Conservation (phyloP, 1,140 invertebrate genomes). For the Diabrotica virgifera region DNA sequence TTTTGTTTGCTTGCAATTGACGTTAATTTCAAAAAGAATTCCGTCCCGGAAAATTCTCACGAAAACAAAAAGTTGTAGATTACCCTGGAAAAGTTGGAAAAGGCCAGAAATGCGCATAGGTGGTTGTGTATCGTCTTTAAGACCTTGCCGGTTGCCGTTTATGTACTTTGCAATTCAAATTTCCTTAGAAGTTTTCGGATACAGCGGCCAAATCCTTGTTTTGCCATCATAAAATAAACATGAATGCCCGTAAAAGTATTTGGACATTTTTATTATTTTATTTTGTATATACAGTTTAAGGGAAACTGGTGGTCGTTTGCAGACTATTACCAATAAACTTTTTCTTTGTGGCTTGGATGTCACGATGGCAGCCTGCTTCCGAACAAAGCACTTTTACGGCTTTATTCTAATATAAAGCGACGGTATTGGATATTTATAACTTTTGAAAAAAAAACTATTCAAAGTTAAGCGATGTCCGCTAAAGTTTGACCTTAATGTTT, state of each 20-base stretch:
- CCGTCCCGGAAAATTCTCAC: neutral
- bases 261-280: neutral
- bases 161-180: constrained; percentile 23
- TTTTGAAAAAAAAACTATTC: too few relatives aligned
- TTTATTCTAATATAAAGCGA: too few relatives aligned
- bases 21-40: neutral
- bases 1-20: neutral
- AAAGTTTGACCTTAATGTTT: too few relatives aligned
- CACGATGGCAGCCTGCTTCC: too few relatives aligned
- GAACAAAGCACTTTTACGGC: too few relatives aligned
- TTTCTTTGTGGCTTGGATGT: neutral
- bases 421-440: too few relatives aligned
- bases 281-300: neutral
- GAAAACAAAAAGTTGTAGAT: neutral
- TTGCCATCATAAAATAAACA: constrained; percentile 24
- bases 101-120: neutral
- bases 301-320: neutral
- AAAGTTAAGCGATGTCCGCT: too few relatives aligned
- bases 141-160: constrained; percentile 14
- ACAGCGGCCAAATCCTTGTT: constrained; percentile 19
- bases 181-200: neutral
- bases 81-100: constrained; percentile 5
- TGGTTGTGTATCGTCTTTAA: constrained; percentile 21
- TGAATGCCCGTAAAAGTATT: constrained; percentile 14
- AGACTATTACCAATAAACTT: constrained; percentile 1